Evolutionary conservation across 2,113 vertebrate genomes (phyloP), one percentile per base, ranked within the genome.

Genomic region (Raja brachyura): DNA sequence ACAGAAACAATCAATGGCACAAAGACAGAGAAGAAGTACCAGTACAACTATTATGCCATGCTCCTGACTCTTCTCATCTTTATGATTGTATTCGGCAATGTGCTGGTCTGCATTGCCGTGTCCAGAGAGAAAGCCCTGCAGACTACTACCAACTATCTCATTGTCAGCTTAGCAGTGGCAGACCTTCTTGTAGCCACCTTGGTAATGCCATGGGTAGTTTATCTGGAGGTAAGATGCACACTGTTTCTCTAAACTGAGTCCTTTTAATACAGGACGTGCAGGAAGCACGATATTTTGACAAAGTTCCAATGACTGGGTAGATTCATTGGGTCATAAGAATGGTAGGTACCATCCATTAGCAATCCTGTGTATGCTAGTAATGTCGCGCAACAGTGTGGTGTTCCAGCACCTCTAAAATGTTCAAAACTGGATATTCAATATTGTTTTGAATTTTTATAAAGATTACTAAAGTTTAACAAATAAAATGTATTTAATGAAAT

Each of bases 121-220:
- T 99, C 98, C 92, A 95, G 98, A 4, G 99, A 99, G 95, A 98
- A 99, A 93, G 97, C 99, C 54, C 97, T 99, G 93, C 99, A 99
- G 96, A 99, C 99, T 76, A 99, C 99, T 94, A 99, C 99, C 94
- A 99, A 99, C 96, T 99, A 99, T 97, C 95, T 99, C 96, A 99
- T 99, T 0, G 99, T 99, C 94, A 99, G 99, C 95, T 95, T 99
- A 78, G 99, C 99, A 0, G 98, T 99, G 59, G 99, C 99, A 0
- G 99, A 99, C 95, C 98, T 99, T 78, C 96, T 99, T 28, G 96
- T 99, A 93, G 99, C 99, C 93, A 98, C 97, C 0, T 96, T 99
- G 93, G 98, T 99, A 93, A 99, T 99, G 98, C 99, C 99, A 31
- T 99, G 99, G 99, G 97, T 97, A 3, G 98, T 99, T 86, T 99